phyloP scores from a whole-genome alignment of 92 coral and sea anemone species.

The Epizoanthus ramosus region DNA sequence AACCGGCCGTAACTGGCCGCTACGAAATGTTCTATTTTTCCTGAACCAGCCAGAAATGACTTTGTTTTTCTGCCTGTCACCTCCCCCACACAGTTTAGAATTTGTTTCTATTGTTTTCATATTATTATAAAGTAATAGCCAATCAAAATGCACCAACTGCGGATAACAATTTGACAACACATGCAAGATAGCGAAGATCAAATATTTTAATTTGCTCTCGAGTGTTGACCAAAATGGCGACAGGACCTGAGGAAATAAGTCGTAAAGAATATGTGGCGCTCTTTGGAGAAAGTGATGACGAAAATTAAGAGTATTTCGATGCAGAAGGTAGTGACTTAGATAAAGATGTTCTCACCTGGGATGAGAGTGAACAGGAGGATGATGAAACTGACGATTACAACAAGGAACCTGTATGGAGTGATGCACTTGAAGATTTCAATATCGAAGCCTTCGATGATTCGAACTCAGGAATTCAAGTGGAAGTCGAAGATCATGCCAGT shows the following conservation, averaged over 20 bases:
- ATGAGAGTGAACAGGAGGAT: neutral
- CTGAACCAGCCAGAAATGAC: neutral
- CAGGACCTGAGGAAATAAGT: neutral
- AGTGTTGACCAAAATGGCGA: neutral
- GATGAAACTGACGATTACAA: neutral
- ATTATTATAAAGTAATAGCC: neutral
- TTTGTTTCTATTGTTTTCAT: neutral
- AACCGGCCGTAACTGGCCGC: too few relatives aligned
- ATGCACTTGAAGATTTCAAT: neutral
- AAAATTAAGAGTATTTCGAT: neutral
- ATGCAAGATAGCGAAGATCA: neutral
- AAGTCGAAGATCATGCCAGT: neutral
- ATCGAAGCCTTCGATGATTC: neutral
- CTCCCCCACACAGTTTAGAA: neutral
- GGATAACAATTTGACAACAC: neutral
- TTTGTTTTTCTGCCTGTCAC: neutral
- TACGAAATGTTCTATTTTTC: too few relatives aligned
- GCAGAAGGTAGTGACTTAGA: neutral
- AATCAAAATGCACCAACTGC: conserved; percentile 13
- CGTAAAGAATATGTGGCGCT: neutral
- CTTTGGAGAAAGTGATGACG: conserved; percentile 2
- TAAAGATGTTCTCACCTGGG: neutral
- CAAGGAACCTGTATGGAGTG: neutral
- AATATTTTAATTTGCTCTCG: neutral
- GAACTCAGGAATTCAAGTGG: neutral